A percentile compares a stretch with the other conserved stretches of the same genome.
Evolutionary conservation across 2,888 invertebrate species (phyloP).

Genomic region (Heliconius ismenius): DNA sequence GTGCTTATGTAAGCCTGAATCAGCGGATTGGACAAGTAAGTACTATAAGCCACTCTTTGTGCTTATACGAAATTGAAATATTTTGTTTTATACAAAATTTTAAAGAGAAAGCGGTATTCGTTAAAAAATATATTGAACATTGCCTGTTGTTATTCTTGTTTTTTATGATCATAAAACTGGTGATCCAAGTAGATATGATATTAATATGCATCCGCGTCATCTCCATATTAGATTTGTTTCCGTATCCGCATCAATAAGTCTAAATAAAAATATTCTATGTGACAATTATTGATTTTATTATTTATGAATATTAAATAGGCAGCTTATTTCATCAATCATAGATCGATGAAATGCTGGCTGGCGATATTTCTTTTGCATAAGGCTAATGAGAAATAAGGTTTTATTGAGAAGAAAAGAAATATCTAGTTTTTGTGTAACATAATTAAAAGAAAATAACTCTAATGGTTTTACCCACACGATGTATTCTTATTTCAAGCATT

Average conservation of each 20-base stretch:
- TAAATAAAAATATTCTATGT: not conserved
- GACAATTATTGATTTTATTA: not conserved
- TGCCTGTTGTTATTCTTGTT: no score
- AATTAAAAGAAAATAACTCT: not conserved
- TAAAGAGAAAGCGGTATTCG: not conserved
- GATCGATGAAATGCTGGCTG: no score
- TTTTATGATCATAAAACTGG: not conserved
- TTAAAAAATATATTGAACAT: not conserved
- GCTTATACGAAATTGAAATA: slow-evolving; percentile 6
- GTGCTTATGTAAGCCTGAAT: slow-evolving; percentile 76
- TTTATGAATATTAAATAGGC: not conserved
- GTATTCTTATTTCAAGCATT: not conserved
- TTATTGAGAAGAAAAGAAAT: not conserved
- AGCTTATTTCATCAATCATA: not conserved
- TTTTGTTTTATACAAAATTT: not conserved
- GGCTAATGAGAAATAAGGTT: not conserved
- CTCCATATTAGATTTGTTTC: not conserved
- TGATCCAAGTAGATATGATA: not conserved
- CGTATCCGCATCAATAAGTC: slow-evolving; percentile 12
- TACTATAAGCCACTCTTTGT: slow-evolving; percentile 40
- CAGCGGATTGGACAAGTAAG: slow-evolving; percentile 67
- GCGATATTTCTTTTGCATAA: no score
- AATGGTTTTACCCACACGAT: not conserved
- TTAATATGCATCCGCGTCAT: not conserved
- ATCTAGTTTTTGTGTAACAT: no score